Base-by-base conservation (phyloP, 2,797 vertebrate species). In the Myiotriccus ornatus region DNA sequence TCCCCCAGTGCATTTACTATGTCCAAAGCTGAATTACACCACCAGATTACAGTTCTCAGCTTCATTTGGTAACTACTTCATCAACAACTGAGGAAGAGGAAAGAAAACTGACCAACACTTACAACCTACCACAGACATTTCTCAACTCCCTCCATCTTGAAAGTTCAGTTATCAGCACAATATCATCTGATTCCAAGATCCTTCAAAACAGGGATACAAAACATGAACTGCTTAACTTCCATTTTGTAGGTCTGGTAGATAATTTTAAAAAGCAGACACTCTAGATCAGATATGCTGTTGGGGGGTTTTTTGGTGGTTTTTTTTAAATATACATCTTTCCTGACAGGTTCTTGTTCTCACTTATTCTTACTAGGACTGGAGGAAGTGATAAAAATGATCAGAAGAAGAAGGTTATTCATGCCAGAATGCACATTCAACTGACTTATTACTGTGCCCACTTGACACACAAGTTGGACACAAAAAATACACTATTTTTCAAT, bases 311-410 rank as follows among this genome's bases (percentile, higher is more conserved):
- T 46, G 10, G 7, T 41, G 24, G 8, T 14, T 46, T n/a, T 3
- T 32, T 49, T 65, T 76, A 37, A 28, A 30, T 15, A n/a, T 14
- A 3, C 3, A 49, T 44, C 18, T 74, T 93, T 34, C 56, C 41
- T 39, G 34, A 41, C 22, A 49, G 22, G 39, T 13, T 64, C 34
- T 77, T 84, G 21, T 22, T 77, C 47, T 88, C 39, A 90, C 63
- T 69, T 73, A 88, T 69, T 80, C 55, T 47, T 87, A 8, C 28
- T 43, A 25, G 25, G 17, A 30, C 23, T 25, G 34, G 23, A 85
- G 17, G 24, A 87, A 84, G 25, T 24, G 12, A 82, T 56, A 84
- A 59, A 86, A 85, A 87, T 3, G 16, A 86, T 88, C 62, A 90
- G 22, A 73, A 86, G 18, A 19, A 83, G 32, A 76, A 69, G 6